Conservation (phyloP, 1,140 invertebrate species). For the Tenebrio molitor region DNA sequence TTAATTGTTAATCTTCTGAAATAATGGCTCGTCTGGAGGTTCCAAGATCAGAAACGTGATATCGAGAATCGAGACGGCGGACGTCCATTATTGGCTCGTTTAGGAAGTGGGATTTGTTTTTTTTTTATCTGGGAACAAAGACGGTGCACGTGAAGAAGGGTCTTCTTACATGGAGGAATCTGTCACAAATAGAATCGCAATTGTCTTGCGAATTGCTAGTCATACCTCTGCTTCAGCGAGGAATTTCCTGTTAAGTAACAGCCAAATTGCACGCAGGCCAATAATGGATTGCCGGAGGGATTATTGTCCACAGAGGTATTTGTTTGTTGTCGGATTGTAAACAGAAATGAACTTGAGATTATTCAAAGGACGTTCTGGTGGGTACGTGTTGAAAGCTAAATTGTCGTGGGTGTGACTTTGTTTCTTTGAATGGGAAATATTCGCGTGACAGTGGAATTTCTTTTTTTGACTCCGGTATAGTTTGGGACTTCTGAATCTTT, state of each 20-base stretch:
- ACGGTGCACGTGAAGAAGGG: neutral
- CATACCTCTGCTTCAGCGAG: neutral
- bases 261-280: neutral
- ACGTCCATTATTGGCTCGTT: neutral
- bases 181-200: too few species aligned
- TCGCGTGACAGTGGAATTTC: neutral
- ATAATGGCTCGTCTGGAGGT: neutral
- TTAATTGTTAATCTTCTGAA: constrained; percentile 9
- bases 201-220: too few species aligned
- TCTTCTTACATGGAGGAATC: too few species aligned
- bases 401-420: neutral
- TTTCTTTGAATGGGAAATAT: neutral
- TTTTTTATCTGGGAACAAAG: neutral
- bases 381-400: neutral
- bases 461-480: neutral
- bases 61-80: neutral
- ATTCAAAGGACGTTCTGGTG: neutral
- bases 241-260: constrained; percentile 6
- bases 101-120: too few species aligned
- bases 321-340: neutral
- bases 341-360: neutral
- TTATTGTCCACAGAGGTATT: neutral
- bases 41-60: constrained; percentile 1
- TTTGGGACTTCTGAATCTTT: too few species aligned
- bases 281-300: neutral